Evolutionary conservation across 1,140 invertebrate species (phyloP).

Genomic region (Copidosoma floridanum): DNA sequence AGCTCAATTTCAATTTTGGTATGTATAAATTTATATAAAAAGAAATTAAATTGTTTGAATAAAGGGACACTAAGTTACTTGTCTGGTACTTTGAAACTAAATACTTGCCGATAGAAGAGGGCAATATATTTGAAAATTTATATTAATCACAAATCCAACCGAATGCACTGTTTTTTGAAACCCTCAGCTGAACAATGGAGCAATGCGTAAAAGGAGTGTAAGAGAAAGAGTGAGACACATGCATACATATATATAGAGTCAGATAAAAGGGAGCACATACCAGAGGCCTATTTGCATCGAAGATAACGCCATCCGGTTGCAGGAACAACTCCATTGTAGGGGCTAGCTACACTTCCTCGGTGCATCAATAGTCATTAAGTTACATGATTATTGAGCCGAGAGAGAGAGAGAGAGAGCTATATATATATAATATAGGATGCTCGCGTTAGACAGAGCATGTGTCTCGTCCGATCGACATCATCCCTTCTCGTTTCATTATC

Average conservation of each 20-base stretch:
- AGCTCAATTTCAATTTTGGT: too few relatives aligned
- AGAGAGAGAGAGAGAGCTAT: not conserved
- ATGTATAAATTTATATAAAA: too few relatives aligned
- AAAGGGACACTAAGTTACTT: too few relatives aligned
- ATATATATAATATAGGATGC: not conserved
- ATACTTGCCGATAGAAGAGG: too few relatives aligned
- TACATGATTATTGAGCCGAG: slow-evolving; percentile 46
- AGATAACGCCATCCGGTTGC: slow-evolving; percentile 13
- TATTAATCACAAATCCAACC: slow-evolving; percentile 29
- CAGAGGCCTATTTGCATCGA: slow-evolving; percentile 14
- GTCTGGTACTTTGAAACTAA: too few relatives aligned
- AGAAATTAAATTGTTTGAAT: too few relatives aligned
- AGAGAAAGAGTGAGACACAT: not conserved
- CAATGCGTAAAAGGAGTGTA: not conserved
- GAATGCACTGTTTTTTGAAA: slow-evolving; percentile 1
- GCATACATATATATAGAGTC: too few relatives aligned
- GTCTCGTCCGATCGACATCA: slow-evolving; percentile 1
- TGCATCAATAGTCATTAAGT: slow-evolving; percentile 56
- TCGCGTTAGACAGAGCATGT: not conserved
- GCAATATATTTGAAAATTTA: slow-evolving; percentile 24
- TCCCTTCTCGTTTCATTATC: slow-evolving; percentile 20
- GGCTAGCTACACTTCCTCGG: slow-evolving; percentile 14
- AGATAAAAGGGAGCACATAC: too few relatives aligned
- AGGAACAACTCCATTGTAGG: slow-evolving; percentile 8
- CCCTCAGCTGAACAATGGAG: slow-evolving; percentile 8